These are phyloP conservation scores for Rhagonycha fulva DNA, from an alignment of 2,888 invertebrate species.

Conservation along the genomic window DNA sequence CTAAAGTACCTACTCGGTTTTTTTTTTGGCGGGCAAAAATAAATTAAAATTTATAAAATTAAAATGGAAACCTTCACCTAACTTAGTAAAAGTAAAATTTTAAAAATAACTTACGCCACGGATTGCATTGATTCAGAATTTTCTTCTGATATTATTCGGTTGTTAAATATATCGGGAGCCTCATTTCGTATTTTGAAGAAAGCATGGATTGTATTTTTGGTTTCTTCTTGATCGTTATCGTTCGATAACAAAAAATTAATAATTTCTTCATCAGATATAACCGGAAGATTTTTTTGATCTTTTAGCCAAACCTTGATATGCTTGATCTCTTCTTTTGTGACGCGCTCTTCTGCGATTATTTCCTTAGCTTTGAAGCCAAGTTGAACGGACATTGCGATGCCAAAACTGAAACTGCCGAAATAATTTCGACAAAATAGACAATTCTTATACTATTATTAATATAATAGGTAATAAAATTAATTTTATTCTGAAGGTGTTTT, in stretches of 20 bases:
- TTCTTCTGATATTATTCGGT: conserved; percentile 56
- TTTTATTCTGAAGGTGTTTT: not conserved
- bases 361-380: not conserved
- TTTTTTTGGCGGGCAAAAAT: no score
- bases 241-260: conserved; percentile 63
- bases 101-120: conserved; percentile 58
- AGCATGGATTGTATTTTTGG: conserved; percentile 65
- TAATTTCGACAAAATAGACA: not conserved
- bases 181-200: conserved; percentile 64
- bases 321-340: not conserved
- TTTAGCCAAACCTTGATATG: conserved; percentile 36
- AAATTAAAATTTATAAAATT: not conserved
- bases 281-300: conserved; percentile 38
- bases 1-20: no score
- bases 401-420: not conserved
- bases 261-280: conserved; percentile 63
- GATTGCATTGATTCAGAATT: conserved; percentile 55
- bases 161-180: conserved; percentile 66
- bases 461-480: not conserved
- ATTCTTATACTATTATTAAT: no score
- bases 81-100: not conserved
- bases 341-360: not conserved
- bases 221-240: conserved; percentile 63
- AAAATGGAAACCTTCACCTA: not conserved
- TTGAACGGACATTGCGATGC: not conserved